Percentiles rank a stretch among this genome's conserved stretches.
Conservation (phyloP, 2,888 invertebrate species). For the Netelia melanura region DNA sequence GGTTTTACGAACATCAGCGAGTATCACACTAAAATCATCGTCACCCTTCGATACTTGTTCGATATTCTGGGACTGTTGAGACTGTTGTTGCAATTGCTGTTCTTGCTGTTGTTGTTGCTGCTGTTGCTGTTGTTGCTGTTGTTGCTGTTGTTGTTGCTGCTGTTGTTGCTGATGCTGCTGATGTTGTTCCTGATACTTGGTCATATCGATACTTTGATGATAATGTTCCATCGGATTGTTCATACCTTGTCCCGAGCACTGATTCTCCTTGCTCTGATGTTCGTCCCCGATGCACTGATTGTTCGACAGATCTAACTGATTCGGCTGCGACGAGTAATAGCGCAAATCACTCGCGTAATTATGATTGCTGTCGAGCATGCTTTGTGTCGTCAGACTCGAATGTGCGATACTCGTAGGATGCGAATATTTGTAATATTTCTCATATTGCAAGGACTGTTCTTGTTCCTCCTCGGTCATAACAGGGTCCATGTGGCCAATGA, state of each 20-base stretch:
- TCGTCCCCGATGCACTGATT: constrained; percentile 83
- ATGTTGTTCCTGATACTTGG: constrained; percentile 81
- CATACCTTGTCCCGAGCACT: constrained; percentile 78
- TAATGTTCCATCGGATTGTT: constrained; percentile 82
- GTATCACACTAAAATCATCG: constrained; percentile 95
- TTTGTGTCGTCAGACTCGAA: constrained; percentile 80
- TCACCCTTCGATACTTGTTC: constrained; percentile 89
- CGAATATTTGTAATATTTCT: constrained; percentile 83
- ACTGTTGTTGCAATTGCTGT: constrained; percentile 67
- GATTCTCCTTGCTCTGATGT: constrained; percentile 79
- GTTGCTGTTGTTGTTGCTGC: constrained; percentile 75
- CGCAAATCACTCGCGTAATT: constrained; percentile 85
- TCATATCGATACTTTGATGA: constrained; percentile 80
- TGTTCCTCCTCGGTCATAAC: constrained; percentile 78
- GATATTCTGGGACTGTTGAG: constrained; percentile 76
- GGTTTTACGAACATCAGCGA: constrained; percentile 95
- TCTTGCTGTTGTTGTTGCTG: constrained; percentile 74
- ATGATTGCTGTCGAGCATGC: constrained; percentile 86
- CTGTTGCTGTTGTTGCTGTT: constrained; percentile 76
- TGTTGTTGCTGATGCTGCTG: constrained; percentile 76
- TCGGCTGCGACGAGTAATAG: constrained; percentile 82
- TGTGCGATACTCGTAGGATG: constrained; percentile 75
- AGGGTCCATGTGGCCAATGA: constrained; percentile 80
- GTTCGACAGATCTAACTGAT: constrained; percentile 79
- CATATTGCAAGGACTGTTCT: constrained; percentile 81